These are phyloP conservation scores for Helicoverpa assulta DNA, from an alignment of 2,888 invertebrate species.

Conservation along the genomic window DNA sequence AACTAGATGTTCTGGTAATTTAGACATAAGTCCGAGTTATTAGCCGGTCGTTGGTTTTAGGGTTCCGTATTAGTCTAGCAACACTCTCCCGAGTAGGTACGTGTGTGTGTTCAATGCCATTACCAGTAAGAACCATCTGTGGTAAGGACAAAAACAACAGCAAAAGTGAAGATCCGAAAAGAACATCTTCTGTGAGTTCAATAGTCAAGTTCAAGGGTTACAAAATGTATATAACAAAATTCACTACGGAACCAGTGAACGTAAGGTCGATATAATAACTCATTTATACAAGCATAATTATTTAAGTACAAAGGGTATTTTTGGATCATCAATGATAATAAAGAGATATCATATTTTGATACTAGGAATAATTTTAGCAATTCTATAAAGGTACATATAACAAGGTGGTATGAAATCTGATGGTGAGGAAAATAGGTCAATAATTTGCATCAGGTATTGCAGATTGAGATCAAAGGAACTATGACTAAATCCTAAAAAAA, in stretches of 20 bases:
- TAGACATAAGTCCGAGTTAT: conserved; percentile 22
- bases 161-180: too few relatives aligned
- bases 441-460: too few relatives aligned
- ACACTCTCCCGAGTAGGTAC: too few relatives aligned
- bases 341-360: conserved; percentile 2
- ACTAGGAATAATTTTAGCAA: neutral
- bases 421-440: neutral
- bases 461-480: too few relatives aligned
- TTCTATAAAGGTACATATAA: conserved; percentile 6
- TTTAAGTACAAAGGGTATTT: conserved; percentile 19
- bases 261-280: neutral
- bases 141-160: too few relatives aligned
- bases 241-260: neutral
- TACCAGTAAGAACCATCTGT: too few relatives aligned
- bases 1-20: conserved; percentile 12
- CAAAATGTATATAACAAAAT: neutral
- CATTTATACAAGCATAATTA: neutral
- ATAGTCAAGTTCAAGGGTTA: neutral
- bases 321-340: conserved; percentile 16
- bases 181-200: too few relatives aligned
- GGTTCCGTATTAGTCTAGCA: neutral
- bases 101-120: too few relatives aligned
- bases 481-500: too few relatives aligned
- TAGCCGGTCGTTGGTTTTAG: conserved; percentile 35
- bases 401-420: neutral